Evolutionary conservation across 1,140 invertebrate genomes (phyloP).

Genomic region (Ceratosolen solmsi): DNA sequence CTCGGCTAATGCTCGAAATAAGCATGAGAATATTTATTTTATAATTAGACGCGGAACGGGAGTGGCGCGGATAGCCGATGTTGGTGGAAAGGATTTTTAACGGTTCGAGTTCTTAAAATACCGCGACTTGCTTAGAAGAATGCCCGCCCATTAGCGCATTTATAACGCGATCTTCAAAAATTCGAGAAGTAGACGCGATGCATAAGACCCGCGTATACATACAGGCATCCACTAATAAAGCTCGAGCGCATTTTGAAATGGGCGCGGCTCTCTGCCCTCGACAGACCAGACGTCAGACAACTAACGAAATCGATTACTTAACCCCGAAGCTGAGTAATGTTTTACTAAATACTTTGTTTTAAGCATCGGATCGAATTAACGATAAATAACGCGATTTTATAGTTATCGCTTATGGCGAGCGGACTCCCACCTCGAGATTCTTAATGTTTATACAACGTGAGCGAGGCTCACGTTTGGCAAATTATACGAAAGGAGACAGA

Average conservation of each 20-base stretch:
- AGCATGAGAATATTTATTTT: neutral
- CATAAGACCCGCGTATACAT: neutral
- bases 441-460: no score
- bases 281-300: no score
- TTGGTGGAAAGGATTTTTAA: neutral
- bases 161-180: neutral
- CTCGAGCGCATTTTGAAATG: no score
- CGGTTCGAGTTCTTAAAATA: neutral
- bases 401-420: neutral
- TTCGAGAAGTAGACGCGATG: neutral
- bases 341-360: conserved; percentile 3
- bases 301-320: no score
- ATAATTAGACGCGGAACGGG: neutral
- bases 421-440: no score
- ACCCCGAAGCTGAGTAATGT: no score
- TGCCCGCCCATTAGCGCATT: neutral
- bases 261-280: no score
- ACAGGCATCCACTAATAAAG: neutral
- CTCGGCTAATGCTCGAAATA: neutral
- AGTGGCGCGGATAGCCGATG: neutral
- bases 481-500: neutral
- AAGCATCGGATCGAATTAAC: neutral
- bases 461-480: neutral
- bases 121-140: neutral
- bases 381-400: neutral